phyloP scores from a whole-genome alignment of 2,888 invertebrate species.

The Gasteruption jaculator region DNA sequence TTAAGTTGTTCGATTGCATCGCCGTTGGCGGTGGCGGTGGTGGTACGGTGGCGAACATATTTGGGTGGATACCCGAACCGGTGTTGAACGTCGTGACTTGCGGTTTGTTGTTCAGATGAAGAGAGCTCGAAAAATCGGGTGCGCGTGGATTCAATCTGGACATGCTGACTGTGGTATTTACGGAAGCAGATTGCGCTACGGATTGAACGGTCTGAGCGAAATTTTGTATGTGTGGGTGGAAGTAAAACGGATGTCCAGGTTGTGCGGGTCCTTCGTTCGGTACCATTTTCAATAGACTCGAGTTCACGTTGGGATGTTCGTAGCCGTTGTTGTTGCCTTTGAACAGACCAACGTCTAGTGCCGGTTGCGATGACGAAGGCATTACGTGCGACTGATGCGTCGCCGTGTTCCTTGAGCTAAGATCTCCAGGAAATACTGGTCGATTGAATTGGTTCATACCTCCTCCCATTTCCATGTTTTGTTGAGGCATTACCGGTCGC shows the following conservation, averaged over 20 bases:
- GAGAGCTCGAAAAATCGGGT: conserved; percentile 67
- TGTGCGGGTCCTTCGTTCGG: conserved; percentile 40
- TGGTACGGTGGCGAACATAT: conserved; percentile 42
- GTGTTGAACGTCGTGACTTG: conserved; percentile 46
- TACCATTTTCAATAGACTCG: conserved; percentile 52
- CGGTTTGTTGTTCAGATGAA: conserved; percentile 47
- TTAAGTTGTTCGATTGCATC: conserved; percentile 40
- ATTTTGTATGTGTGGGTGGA: conserved; percentile 43
- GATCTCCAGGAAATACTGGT: conserved; percentile 38
- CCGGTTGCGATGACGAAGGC: conserved; percentile 38
- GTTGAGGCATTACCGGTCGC: conserved; percentile 42
- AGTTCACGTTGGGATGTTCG: conserved; percentile 41
- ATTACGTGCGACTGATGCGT: conserved; percentile 37
- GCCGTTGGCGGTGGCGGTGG: conserved; percentile 36
- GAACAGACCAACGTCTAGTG: conserved; percentile 39
- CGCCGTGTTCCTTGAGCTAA: conserved; percentile 32
- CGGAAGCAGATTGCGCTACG: conserved; percentile 42
- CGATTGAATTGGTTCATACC: conserved; percentile 39
- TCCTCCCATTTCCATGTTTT: conserved; percentile 32
- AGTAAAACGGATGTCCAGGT: conserved; percentile 34
- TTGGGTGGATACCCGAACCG: conserved; percentile 41
- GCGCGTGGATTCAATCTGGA: conserved; percentile 77
- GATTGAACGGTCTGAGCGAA: conserved; percentile 39
- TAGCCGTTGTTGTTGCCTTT: conserved; percentile 36
- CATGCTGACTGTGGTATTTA: conserved; percentile 55